Conservation (phyloP, 1,140 invertebrate species). For the Drosophila chauvacae region DNA sequence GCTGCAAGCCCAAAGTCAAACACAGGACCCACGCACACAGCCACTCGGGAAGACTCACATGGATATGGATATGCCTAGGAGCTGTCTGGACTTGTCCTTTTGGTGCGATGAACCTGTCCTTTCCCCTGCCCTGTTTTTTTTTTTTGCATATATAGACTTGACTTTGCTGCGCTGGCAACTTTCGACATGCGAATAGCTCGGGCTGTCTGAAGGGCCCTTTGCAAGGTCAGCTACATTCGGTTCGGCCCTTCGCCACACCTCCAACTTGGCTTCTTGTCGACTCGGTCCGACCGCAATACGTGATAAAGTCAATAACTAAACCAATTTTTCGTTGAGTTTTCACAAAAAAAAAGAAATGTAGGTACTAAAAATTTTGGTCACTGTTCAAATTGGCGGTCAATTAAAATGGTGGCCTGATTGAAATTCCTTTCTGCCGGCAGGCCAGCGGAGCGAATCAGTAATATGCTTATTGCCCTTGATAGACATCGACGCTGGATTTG, state of each 20-base stretch:
- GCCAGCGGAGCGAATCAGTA: constrained; percentile 29
- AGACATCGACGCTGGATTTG: constrained; percentile 12
- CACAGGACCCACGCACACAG: constrained; percentile 51
- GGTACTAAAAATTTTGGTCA: neutral
- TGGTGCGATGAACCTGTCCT: constrained; percentile 73
- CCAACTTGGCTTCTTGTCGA: neutral
- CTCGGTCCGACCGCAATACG: constrained; percentile 54
- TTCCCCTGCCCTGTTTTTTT: constrained; percentile 30
- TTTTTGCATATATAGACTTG: constrained; percentile 50
- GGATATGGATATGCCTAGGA: constrained; percentile 41
- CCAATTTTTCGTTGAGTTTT: constrained; percentile 48
- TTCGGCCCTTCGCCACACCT: constrained; percentile 9
- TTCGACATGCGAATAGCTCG: constrained; percentile 49
- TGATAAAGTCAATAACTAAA: constrained; percentile 70
- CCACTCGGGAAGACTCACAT: constrained; percentile 30
- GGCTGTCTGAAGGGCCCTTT: constrained; percentile 49
- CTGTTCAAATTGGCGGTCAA: constrained; percentile 57
- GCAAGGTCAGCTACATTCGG: constrained; percentile 59
- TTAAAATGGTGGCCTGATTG: constrained; percentile 54
- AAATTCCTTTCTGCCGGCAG: constrained; percentile 14
- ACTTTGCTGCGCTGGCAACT: constrained; percentile 60
- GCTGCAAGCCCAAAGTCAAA: constrained; percentile 77
- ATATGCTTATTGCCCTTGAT: constrained; percentile 34
- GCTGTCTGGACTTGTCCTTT: constrained; percentile 75
- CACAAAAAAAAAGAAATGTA: constrained; percentile 2